Conservation (phyloP, 2,113 vertebrate species). For the Calyptomena viridis region DNA sequence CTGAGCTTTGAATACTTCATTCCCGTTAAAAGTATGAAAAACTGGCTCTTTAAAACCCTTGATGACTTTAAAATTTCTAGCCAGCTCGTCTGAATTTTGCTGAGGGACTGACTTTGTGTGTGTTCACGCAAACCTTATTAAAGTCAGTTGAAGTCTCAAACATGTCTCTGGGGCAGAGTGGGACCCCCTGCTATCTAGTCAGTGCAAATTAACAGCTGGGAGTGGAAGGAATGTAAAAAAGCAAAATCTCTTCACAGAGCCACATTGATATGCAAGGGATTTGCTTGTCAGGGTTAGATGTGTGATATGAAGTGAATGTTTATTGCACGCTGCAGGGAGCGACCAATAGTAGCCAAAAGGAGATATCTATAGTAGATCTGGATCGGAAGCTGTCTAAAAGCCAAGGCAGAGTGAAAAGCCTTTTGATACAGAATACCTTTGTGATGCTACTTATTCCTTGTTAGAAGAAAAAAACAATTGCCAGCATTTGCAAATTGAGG, state of each 20-base stretch:
- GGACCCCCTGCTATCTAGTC: conserved; percentile 61
- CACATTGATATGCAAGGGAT: conserved; percentile 65
- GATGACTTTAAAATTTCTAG: conserved; percentile 17
- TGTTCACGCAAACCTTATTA: conserved; percentile 23
- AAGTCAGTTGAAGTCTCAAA: background rate
- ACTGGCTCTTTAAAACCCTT: background rate
- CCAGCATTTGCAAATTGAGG: background rate
- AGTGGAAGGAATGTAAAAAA: conserved; percentile 61
- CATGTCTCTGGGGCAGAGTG: conserved; percentile 45
- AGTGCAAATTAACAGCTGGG: conserved; percentile 60
- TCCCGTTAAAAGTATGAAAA: background rate
- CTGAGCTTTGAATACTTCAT: background rate
- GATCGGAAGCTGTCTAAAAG: conserved; percentile 33
- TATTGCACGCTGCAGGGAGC: conserved; percentile 52
- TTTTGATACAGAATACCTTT: conserved; percentile 30
- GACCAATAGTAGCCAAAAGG: conserved; percentile 48
- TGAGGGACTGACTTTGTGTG: background rate
- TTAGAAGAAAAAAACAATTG: background rate
- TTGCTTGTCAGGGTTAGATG: conserved; percentile 53
- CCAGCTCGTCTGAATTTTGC: conserved; percentile 1
- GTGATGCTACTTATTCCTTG: background rate
- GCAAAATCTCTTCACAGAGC: conserved; percentile 50
- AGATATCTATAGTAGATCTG: conserved; percentile 37
- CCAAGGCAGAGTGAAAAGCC: conserved; percentile 24
- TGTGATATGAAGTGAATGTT: conserved; percentile 64